Conservation (phyloP, 1,140 invertebrate genomes). For the Idris sp. region DNA sequence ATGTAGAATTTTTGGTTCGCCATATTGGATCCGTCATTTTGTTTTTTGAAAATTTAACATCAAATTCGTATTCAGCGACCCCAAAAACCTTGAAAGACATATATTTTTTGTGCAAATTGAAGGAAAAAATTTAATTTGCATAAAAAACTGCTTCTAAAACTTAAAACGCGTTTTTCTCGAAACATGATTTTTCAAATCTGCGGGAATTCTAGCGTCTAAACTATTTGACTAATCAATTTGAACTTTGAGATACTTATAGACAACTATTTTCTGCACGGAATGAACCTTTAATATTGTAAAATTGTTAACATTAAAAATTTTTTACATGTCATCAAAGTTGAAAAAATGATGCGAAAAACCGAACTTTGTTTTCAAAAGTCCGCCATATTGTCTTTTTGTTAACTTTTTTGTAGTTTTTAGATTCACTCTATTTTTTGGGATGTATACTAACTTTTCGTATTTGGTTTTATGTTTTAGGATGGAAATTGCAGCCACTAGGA, state of each 20-base stretch:
- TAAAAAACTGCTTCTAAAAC: too few relatives aligned
- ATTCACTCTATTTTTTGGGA: slow-evolving; percentile 14
- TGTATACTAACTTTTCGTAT: slow-evolving; percentile 7
- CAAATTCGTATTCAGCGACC: too few relatives aligned
- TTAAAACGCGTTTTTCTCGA: too few relatives aligned
- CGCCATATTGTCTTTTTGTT: slow-evolving; percentile 17
- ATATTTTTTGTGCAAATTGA: too few relatives aligned
- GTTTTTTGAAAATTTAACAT: too few relatives aligned
- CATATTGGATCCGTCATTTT: too few relatives aligned
- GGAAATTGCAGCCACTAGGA: slow-evolving; percentile 10
- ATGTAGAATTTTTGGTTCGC: too few relatives aligned
- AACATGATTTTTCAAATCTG: too few relatives aligned
- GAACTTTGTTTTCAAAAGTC: slow-evolving; percentile 12
- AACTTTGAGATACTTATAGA: slow-evolving; percentile 18
- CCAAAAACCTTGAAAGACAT: too few relatives aligned
- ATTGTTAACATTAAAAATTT: slow-evolving; percentile 16
- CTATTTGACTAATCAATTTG: slow-evolving; percentile 19
- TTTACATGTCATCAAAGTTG: slow-evolving; percentile 17
- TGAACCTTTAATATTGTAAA: slow-evolving; percentile 6
- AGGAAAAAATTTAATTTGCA: too few relatives aligned
- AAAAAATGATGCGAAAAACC: slow-evolving; percentile 6
- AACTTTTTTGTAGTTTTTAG: slow-evolving; percentile 12
- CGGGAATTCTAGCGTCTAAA: slow-evolving; percentile 15
- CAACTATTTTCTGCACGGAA: slow-evolving; percentile 13
- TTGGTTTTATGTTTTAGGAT: slow-evolving; percentile 21